Evolutionary conservation across 2,113 vertebrate genomes (phyloP), one percentile per base, ranked within the genome.

Genomic region (Zapornia atra): DNA sequence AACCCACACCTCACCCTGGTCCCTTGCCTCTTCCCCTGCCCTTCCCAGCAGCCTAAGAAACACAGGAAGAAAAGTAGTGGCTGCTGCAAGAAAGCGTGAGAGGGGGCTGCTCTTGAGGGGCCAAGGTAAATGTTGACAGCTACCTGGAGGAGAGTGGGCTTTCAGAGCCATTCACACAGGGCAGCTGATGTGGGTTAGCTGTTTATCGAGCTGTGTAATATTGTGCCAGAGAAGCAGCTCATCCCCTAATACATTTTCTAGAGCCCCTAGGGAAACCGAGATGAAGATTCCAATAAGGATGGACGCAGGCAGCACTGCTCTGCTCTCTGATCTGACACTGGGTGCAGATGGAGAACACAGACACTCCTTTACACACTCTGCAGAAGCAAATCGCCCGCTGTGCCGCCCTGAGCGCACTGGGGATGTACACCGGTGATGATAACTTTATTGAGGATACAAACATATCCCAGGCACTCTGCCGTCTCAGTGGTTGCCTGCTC

Each of bases 1-100:
- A 64, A 29, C 7, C 9, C 34, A 71, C 21, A 76, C 4, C 19
- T 79, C n/a, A 40, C 4, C 28, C 56, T 0, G 0, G 13, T 25
- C 13, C 51, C 25, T 44, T 42, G 10, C 7, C 13, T 85, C n/a
- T 85, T 65, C 33, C 36, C 15, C 31, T 36, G n/a, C 15, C 5
- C 42, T 54, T 66, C 56, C 31, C 68, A 91, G 57, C 22, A 86
- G n/a, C 36, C 13, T 25, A 21, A 65, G 29, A 65, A 70, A 0
- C 18, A 4, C 34, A 57, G 29, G 20, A 81, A 84, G 38, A 83
- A 26, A 46, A 29, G 63, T 1, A 83, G 44, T n/a, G 19, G 57
- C 25, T 90, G 72, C 68, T 87, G 40, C 18, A 40, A 36, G 18
- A 3, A 40, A 91, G 15, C 46, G 24, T 14, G 20, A 36, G 7